Percentiles rank a stretch among this genome's conserved stretches.
Evolutionary conservation across 1,140 invertebrate species (phyloP).

Genomic region (Drosophila lacertosa): DNA sequence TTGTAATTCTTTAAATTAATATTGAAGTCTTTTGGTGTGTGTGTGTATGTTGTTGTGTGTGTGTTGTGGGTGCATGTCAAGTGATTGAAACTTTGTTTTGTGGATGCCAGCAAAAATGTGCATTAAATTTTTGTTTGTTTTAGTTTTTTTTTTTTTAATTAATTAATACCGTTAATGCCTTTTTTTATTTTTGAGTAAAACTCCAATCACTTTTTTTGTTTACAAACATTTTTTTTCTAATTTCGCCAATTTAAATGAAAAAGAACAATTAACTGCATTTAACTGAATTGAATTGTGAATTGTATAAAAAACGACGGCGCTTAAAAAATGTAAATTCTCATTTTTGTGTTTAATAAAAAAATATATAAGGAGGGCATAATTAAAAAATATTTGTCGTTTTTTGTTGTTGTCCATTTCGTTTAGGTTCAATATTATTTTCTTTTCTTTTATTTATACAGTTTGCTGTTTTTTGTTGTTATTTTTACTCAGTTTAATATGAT

Average conservation of each 20-base stretch:
- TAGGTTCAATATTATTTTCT: constrained; percentile 38
- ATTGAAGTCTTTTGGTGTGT: constrained; percentile 79
- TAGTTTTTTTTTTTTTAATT: constrained; percentile 34
- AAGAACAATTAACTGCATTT: constrained; percentile 5
- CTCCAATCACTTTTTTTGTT: constrained; percentile 76
- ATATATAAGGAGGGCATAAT: constrained; percentile 59
- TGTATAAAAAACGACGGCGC: constrained; percentile 43
- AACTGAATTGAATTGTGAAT: constrained; percentile 23
- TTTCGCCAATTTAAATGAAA: constrained; percentile 30
- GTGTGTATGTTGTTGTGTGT: constrained; percentile 29
- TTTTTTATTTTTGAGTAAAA: constrained; percentile 74
- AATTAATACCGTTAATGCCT: constrained; percentile 62
- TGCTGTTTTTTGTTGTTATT: constrained; percentile 21
- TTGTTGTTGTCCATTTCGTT: constrained; percentile 36
- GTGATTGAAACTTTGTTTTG: constrained; percentile 56
- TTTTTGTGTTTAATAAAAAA: constrained; percentile 31
- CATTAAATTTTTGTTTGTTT: constrained; percentile 15
- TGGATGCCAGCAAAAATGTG: constrained; percentile 39
- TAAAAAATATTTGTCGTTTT: constrained; percentile 52
- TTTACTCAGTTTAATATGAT: constrained; percentile 63
- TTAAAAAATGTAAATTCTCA: constrained; percentile 38
- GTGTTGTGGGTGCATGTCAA: constrained; percentile 38
- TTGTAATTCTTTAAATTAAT: constrained; percentile 69
- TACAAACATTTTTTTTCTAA: constrained; percentile 30
- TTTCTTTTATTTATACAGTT: constrained; percentile 55